Evolutionary conservation across 2,113 vertebrate genomes (phyloP), one percentile per base, ranked within the genome.

Genomic region (Xiphorhynchus elegans): DNA sequence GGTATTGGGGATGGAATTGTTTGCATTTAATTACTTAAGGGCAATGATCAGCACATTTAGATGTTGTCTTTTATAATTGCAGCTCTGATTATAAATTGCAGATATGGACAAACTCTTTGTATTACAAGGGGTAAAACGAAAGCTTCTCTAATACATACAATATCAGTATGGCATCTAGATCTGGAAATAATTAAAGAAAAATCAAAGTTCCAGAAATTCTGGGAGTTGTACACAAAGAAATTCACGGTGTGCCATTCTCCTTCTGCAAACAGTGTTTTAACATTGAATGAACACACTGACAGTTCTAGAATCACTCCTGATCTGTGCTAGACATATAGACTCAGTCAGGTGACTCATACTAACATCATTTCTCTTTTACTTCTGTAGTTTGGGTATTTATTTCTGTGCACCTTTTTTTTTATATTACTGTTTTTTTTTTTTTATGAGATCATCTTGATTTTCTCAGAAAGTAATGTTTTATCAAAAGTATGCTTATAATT

Each of bases 121-220:
- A 4, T 52, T 64, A 4, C 12, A 84, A 72, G 11, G 23, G 35
- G 64, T 33, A 8, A 70, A 88, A 62, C 35, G 9, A 64, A 89
- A 79, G 10, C 7, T 62, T 64, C 20, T 80, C 5, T 74, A 50
- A 7, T 37, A 35, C 11, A 68, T 56, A 63, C 49, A 1, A 35
- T 29, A 66, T 1, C 35, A 60, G 35, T 39, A 35, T 19, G 84
- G 24, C 11, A 37, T 12, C 42, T 60, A 26, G 18, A 17, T 28
- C 40, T 85, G 62, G 49, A 64, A 92, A 90, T 35, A 37, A 49
- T 37, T n/a, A 53, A 75, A 86, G 37, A 47, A 83, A 94, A 79
- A 39, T 37, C 8, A 7, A 20, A 21, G 44, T 58, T 88, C 42
- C 63, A 59, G 59, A 85, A 81, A 62, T 13, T 4, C 31, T 9